Base-by-base conservation (phyloP, 2,113 vertebrate species). In the Macrotus californicus region DNA sequence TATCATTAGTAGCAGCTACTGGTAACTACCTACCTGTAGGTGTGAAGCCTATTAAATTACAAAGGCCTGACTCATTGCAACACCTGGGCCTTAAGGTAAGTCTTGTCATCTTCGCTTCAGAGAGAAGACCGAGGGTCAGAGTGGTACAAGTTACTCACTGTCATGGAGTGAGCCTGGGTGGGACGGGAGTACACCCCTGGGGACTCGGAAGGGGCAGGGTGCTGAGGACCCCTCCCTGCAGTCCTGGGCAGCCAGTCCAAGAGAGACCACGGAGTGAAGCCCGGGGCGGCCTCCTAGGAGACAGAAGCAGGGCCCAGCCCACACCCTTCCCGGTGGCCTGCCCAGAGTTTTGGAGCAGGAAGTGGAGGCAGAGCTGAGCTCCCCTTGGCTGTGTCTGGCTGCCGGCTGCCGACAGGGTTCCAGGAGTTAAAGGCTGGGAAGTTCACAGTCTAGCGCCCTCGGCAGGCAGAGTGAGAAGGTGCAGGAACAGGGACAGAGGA, bases 401-500 rank as follows among this genome's bases (percentile, higher is more conserved):
- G 36, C 72, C 21, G 18, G 4, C 8, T 22, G 36, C 72, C 21
- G 14, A 26, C 16, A 26, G 70, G 61, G 1, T 6, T 56, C 43
- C 41, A 7, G 3, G 54, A 39, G 43, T 7, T 31, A 15, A 61
- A 79, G 80, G 15, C 59, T 24, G 11, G 31, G 12, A 10, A 0
- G 59, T 1, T 16, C 41, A 6, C 4, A 36, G 50, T 50, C 5
- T 0, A 0, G 41, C 19, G 83, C n/a, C 64, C 0, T 1, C 1
- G 29, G 11, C 4, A 19, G 70, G 61, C 26, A 10, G 2, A 31
- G 34, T 7, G 64, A 61, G 81, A 6, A n/a, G 39, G 18, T 2
- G 6, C 6, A 39, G 26, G 19, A 41, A 15, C 18, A 64, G 22
- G 48, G 46, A 16, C 29, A 5, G 19, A 31, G 46, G 48, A 84